Conservation (phyloP, 2,888 invertebrate species). For the Apamea crenata region DNA sequence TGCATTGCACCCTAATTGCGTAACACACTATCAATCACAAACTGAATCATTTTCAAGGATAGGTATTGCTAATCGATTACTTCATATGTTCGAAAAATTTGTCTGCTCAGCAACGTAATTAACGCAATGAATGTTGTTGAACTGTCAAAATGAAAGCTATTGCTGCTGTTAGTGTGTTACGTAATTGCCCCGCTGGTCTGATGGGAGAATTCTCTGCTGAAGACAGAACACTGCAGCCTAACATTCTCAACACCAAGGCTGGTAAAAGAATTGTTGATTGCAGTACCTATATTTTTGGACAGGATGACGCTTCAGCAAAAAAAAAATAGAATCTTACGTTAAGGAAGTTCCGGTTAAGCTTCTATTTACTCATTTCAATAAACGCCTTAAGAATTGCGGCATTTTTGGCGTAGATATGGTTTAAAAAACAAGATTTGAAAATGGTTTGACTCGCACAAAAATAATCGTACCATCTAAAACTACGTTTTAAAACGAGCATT, state of each 20-base stretch:
- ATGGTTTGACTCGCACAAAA: not conserved
- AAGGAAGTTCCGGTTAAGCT: not conserved
- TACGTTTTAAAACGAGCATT: slow-evolving; percentile 47
- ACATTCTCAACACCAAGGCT: not conserved
- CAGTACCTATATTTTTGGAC: not conserved
- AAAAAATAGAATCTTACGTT: not conserved
- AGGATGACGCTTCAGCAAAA: not conserved
- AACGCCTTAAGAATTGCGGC: not conserved
- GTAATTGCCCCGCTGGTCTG: not conserved
- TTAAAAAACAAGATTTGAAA: not conserved
- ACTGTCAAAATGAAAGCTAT: too few species aligned
- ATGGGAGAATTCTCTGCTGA: not conserved
- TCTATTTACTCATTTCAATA: not conserved
- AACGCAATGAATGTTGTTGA: too few species aligned
- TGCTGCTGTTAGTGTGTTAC: too few species aligned
- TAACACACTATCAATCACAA: not conserved
- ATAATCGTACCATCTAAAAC: slow-evolving; percentile 28
- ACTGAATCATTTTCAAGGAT: not conserved
- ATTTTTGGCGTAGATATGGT: not conserved
- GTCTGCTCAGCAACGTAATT: too few species aligned
- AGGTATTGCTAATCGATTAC: not conserved
- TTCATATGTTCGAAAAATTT: too few species aligned
- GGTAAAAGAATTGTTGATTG: not conserved
- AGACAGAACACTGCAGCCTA: not conserved
- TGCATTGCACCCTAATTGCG: not conserved